Evolutionary conservation across 2,113 vertebrate species (phyloP).

Genomic region (Semnopithecus entellus): DNA sequence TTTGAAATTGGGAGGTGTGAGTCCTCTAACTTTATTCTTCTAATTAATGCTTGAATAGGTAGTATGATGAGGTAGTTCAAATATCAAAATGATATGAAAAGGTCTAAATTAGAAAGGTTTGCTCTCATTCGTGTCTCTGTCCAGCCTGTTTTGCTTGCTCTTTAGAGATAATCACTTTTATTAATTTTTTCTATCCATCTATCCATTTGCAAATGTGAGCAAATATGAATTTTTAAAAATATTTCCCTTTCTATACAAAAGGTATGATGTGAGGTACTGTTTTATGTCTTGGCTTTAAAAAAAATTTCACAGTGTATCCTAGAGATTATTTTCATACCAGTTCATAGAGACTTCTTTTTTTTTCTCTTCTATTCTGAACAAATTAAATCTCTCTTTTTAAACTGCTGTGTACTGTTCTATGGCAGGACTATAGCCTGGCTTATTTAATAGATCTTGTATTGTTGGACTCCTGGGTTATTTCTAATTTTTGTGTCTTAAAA

Average conservation of each 20-base stretch:
- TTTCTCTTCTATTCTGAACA: neutral
- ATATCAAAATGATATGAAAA: neutral
- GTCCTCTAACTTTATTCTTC: neutral
- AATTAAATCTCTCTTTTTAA: neutral
- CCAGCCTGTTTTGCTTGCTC: neutral
- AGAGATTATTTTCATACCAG: neutral
- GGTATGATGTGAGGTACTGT: neutral
- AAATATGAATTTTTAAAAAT: neutral
- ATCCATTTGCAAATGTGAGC: neutral
- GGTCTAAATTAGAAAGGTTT: neutral
- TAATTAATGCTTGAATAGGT: neutral
- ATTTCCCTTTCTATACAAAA: neutral
- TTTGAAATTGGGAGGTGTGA: neutral
- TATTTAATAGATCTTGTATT: neutral
- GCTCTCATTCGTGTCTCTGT: neutral
- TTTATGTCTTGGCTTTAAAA: neutral
- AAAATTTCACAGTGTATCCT: neutral
- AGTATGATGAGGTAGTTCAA: neutral
- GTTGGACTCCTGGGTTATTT: neutral
- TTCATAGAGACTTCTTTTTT: neutral
- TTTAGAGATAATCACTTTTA: neutral
- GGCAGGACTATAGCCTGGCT: neutral
- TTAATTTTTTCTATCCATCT: neutral
- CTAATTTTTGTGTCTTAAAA: neutral
- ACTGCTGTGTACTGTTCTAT: neutral